Evolutionary conservation across 2,797 vertebrate genomes (phyloP), one percentile per base, ranked within the genome.

Genomic region (Mastacembelus armatus): DNA sequence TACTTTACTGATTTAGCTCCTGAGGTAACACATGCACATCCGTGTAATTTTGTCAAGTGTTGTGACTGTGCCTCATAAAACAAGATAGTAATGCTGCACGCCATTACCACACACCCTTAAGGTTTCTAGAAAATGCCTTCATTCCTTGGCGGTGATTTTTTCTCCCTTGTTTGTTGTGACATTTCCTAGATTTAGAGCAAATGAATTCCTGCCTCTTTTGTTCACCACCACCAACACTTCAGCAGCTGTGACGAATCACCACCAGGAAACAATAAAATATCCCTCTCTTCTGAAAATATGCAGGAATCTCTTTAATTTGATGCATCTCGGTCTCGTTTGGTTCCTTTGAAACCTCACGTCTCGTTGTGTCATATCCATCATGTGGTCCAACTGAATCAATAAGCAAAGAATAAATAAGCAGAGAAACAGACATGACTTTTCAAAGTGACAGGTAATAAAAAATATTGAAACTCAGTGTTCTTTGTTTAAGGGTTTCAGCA

Each of bases 211-310:
- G 19, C 1, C 14, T 59, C 55, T 55, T 71, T 60, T 32, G 19
- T 49, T 29, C 12, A 5, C 52, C 73, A 29, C 55, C 79, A 70
- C 58, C 47, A 22, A 47, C 56, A 38, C 74, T 56, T 69, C 30
- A 33, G 60, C 85, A 85, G 77, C 78, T 81, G 73, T 18, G 47
- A 67, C 7, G 66, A 74, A 71, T 85, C 70, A 87, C 62, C 21
- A 29, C 65, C 3, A 40, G 82, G 78, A 88, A 85, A 83, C 69
- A 62, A 84, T 81, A 79, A 80, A 82, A 43, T 15, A 50, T 40
- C 26, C 38, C 45, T 45, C 71, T 65, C 26, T 40, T 16, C 39
- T 30, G 21, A 49, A 84, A 76, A 75, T 22, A 60, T 62, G 66
- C 74, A 51, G 57, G 58, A 84, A 81, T 71, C 71, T 32, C 40